phyloP scores from a whole-genome alignment of 2,797 vertebrate genomes.

The Lerista edwardsae region DNA sequence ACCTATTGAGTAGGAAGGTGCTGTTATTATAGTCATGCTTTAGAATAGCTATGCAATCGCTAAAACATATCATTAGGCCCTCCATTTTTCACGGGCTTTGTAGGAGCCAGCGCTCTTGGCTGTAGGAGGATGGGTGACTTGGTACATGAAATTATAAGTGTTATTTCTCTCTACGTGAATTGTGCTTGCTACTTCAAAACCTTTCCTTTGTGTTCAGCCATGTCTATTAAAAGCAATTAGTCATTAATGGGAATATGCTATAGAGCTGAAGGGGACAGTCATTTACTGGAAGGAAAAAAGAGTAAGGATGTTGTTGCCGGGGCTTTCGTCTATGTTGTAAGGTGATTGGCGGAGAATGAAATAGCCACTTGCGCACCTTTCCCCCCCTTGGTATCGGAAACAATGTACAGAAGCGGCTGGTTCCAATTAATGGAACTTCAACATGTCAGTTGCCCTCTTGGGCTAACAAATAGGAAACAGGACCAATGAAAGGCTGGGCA shows the following conservation, averaged over 20 bases:
- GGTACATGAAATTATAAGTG: conserved; percentile 35
- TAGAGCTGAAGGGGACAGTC: conserved; percentile 12
- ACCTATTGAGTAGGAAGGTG: conserved; percentile 46
- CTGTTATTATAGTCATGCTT: conserved; percentile 45
- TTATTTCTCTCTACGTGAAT: conserved; percentile 31
- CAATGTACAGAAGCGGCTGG: neutral
- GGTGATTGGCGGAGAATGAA: conserved; percentile 29
- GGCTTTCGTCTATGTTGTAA: neutral
- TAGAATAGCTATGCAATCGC: conserved; percentile 34
- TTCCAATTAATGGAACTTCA: neutral
- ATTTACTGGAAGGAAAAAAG: conserved; percentile 32
- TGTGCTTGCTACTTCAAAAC: conserved; percentile 17
- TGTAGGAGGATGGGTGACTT: conserved; percentile 16
- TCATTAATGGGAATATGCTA: conserved; percentile 30
- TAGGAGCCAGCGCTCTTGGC: conserved; percentile 26
- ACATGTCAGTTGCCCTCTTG: neutral
- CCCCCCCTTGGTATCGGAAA: neutral
- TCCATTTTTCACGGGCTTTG: conserved; percentile 31
- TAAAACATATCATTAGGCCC: conserved; percentile 52
- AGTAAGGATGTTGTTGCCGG: conserved; percentile 25
- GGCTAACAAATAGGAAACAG: neutral
- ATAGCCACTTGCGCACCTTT: neutral
- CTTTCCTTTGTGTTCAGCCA: conserved; percentile 42
- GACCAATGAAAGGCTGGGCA: neutral
- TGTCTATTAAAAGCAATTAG: conserved; percentile 50